Base-by-base conservation (phyloP, 30 jellyfish, hydroid and myxozoan species). In the Pelagia noctiluca region DNA sequence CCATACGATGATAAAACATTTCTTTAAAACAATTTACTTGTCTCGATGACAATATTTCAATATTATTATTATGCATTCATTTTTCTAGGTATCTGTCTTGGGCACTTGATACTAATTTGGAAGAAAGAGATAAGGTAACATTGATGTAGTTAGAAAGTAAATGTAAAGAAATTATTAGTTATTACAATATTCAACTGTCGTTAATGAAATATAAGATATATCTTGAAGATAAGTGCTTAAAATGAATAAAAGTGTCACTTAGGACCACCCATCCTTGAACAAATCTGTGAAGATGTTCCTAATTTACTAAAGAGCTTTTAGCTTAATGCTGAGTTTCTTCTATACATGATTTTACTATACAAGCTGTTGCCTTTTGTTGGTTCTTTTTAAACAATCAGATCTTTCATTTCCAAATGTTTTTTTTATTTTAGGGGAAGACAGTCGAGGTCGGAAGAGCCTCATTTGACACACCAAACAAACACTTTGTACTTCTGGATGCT, bases 391-490 rank as follows among this genome's bases (percentile, higher is more conserved):
- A 11, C 24, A 8, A 23, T 8, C 11, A 8, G 13, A 57, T 57
- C 28, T 5, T 7, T 31, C 5, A 57, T 7, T 11, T 11, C 24
- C 11, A 5, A 11, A 49, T 36, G 13, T 71, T 35, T 3, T 24
- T 77, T 38, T 21, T 22, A 11, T 54, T 24, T 65, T 68, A 95
- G 99, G 99, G 99, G 22, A 96, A 96, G 71, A 96, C 99, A n/a
- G 99, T 96, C 3, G 99, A 96, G 76, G 96, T 95, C 83, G 99
- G 99, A 26, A 76, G 98, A 67, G 99, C 99, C 18, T 96, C 98
- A 3, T 96, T 96, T 75, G 99, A 96, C 77, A 96, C 99, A 32
- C 95, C 92, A 37, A 70, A 88, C 67, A 96, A 96, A 75, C 99
- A 92, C 50, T 90, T 96, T 70, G 96, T 90, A 0, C 79, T 96